Percentiles rank a stretch among this genome's conserved stretches.
These are phyloP conservation scores for Heliconius nattereri DNA, from an alignment of 1,140 invertebrate genomes.

Conservation along the genomic window DNA sequence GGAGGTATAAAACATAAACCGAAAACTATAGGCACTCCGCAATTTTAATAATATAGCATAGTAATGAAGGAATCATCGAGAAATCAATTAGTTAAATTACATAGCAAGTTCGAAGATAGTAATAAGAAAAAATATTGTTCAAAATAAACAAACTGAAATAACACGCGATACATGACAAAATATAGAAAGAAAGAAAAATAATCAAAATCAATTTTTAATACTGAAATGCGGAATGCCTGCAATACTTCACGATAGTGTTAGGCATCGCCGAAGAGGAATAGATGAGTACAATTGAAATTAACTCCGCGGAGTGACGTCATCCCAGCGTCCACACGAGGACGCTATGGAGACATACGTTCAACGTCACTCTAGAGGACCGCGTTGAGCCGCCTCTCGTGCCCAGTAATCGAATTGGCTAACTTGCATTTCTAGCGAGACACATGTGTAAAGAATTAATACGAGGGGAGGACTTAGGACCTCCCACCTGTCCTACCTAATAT, in stretches of 20 bases:
- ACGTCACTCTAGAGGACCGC: neutral
- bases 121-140: neutral
- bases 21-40: constrained; percentile 7
- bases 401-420: neutral
- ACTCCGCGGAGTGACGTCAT: neutral
- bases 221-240: neutral
- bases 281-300: neutral
- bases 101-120: neutral
- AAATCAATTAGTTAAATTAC: neutral
- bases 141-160: neutral
- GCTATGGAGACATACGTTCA: neutral
- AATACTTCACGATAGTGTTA: neutral
- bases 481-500: constrained; percentile 1
- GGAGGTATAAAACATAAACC: neutral
- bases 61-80: neutral
- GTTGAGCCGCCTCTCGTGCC: neutral
- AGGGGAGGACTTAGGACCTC: neutral
- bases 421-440: constrained; percentile 6
- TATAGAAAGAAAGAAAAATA: neutral
- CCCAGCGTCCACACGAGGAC: neutral
- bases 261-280: neutral
- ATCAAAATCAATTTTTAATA: neutral
- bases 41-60: neutral
- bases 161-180: neutral
- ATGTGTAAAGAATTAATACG: neutral